phyloP scores from a whole-genome alignment of 2,113 vertebrate species.

The Xiphophorus hellerii region DNA sequence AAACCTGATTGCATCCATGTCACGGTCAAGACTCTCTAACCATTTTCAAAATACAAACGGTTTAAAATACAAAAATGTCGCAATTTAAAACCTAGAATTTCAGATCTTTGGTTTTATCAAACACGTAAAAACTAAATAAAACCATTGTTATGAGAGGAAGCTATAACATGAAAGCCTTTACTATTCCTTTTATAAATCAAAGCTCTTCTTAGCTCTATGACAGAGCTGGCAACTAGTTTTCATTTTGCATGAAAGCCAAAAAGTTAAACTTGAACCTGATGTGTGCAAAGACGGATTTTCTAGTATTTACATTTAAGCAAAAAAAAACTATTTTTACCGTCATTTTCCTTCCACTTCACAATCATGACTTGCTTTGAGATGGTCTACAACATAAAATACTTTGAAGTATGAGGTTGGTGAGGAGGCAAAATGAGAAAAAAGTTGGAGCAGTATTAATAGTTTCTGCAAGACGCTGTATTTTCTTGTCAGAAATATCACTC shows the following conservation, averaged over 20 bases:
- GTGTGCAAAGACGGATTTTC: neutral
- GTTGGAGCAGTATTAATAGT: neutral
- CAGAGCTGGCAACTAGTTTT: neutral
- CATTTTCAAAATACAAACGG: no score
- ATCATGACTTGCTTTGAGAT: conserved; percentile 1
- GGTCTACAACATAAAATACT: neutral
- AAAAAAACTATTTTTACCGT: neutral
- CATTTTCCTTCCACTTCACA: neutral
- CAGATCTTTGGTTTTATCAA: neutral
- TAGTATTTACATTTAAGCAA: neutral
- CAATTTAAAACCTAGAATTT: no score
- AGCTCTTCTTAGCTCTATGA: neutral
- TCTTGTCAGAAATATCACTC: conserved; percentile 42
- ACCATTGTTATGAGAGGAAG: neutral
- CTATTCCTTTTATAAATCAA: neutral
- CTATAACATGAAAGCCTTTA: neutral
- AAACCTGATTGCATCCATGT: neutral
- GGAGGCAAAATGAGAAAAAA: neutral
- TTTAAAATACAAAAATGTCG: no score
- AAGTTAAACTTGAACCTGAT: neutral
- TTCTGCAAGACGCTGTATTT: neutral
- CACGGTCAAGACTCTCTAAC: neutral
- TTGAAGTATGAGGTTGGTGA: neutral
- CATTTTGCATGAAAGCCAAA: neutral
- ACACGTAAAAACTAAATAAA: neutral